Evolutionary conservation across 2,113 vertebrate genomes (phyloP).

Genomic region (Lepisosteus oculatus): DNA sequence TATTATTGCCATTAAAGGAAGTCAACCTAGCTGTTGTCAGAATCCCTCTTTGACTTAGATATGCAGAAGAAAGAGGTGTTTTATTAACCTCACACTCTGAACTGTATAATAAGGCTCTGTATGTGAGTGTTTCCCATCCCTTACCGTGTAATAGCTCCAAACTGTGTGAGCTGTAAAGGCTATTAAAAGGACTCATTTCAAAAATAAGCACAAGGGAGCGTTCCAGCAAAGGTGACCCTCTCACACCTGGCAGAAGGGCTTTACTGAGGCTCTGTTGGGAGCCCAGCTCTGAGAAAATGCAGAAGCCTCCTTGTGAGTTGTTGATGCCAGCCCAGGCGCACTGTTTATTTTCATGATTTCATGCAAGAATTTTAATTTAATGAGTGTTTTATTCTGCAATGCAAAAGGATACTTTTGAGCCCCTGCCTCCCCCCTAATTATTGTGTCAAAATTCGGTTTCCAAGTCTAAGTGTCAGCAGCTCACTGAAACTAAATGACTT

Average conservation of each 20-base stretch:
- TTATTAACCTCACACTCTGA: constrained; percentile 2
- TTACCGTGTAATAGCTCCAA: constrained; percentile 83
- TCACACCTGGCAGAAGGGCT: constrained; percentile 78
- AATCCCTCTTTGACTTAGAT: not conserved
- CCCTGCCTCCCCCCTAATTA: constrained; percentile 74
- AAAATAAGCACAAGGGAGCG: constrained; percentile 70
- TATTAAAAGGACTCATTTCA: constrained; percentile 77
- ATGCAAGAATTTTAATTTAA: constrained; percentile 97
- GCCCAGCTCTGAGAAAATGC: constrained; percentile 77
- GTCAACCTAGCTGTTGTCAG: not conserved
- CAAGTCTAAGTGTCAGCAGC: constrained; percentile 82
- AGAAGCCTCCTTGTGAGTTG: constrained; percentile 82
- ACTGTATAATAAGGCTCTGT: constrained; percentile 29
- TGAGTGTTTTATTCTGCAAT: constrained; percentile 86
- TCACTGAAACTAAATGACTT: constrained; percentile 67
- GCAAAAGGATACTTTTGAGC: constrained; percentile 82
- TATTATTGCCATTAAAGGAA: constrained; percentile 1
- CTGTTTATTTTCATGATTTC: constrained; percentile 98
- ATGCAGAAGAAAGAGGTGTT: not conserved
- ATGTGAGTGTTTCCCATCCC: constrained; percentile 63
- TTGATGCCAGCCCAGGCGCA: constrained; percentile 85
- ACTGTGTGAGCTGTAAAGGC: constrained; percentile 82
- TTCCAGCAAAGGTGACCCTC: constrained; percentile 72
- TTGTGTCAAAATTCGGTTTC: constrained; percentile 80
- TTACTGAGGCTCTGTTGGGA: constrained; percentile 56